These are phyloP conservation scores for Balearica regulorum DNA, from an alignment of 2,797 vertebrate genomes.

Conservation along the genomic window DNA sequence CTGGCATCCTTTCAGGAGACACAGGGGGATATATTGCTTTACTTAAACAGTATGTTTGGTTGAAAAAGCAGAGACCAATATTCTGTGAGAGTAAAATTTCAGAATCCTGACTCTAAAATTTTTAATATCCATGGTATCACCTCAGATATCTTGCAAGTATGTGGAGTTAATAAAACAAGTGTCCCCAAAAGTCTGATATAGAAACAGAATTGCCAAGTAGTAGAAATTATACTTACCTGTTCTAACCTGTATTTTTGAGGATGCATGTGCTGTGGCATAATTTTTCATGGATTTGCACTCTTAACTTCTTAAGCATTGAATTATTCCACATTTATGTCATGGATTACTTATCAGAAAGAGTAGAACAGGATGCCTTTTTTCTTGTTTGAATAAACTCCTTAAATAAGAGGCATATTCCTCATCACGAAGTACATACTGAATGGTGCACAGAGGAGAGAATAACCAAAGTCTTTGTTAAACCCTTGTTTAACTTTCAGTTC, in stretches of 20 bases:
- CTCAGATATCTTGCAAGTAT: neutral
- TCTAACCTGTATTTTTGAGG: neutral
- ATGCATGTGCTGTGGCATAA: neutral
- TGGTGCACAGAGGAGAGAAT: neutral
- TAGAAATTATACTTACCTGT: neutral
- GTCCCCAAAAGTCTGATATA: neutral
- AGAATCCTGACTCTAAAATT: neutral
- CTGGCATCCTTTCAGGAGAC: constrained; percentile 16
- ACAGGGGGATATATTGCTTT: neutral
- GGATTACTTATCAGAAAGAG: neutral
- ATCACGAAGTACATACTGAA: neutral
- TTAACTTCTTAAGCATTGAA: neutral
- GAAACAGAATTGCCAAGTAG: neutral
- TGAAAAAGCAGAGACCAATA: neutral
- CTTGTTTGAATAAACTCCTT: neutral
- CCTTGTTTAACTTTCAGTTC: neutral
- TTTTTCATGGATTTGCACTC: neutral
- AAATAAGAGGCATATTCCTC: neutral
- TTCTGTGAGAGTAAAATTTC: neutral
- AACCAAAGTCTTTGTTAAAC: neutral
- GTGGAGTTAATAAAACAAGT: constrained; percentile 1
- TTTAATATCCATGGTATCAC: neutral
- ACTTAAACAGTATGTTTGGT: neutral
- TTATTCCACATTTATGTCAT: neutral
- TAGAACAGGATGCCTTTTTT: neutral